Base-by-base conservation (phyloP, 2,797 vertebrate species). In the Taeniopygia guttata region DNA sequence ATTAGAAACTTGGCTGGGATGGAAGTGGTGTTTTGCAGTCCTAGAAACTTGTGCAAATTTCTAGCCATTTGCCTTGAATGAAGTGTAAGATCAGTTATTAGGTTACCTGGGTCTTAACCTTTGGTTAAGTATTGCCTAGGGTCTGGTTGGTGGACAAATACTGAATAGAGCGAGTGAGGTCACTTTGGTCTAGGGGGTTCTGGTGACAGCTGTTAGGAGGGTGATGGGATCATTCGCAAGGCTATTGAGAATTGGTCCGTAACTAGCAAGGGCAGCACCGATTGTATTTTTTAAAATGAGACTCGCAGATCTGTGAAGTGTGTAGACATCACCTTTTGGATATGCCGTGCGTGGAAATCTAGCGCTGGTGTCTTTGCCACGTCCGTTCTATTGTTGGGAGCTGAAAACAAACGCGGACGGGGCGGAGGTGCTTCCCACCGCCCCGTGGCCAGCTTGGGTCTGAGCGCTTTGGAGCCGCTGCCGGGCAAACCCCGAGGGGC, bases 101-200 rank as follows among this genome's bases (percentile, higher is more conserved):
- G 21, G 22, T 34, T 81, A 17, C 6, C 16, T 1, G 3, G 20
- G 36, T 66, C 10, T 26, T 34, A 30, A 36, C 8, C 22, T 64
- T 11, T 7, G 18, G 1, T 58, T 42, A 16, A 68, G 3, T 5
- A 2, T 16, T 13, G 2, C 5, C 20, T 8, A 9, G 0, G 2
- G 18, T 56, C 38, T 2, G 32, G 16, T 25, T 30, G 32, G 25
- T 25, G 52, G 10, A 26, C 2, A 16, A 23, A 49, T 8, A 11
- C 34, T 5, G 62, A 38, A 4, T 4, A 8, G 42, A 55, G 30
- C 0, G 0, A 25, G 12, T n/a, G n/a, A 16, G 42, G 9, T 38
- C 5, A 1, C 5, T 56, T 38, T 6, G 7, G 29, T 10, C 3
- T 5, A 4, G 38, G 7, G 25, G 38, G 21, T 78, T 45, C 56